Base-by-base conservation (phyloP, 37 sponge, comb jelly and placozoan genomes). In the Eunapius fragilis region DNA sequence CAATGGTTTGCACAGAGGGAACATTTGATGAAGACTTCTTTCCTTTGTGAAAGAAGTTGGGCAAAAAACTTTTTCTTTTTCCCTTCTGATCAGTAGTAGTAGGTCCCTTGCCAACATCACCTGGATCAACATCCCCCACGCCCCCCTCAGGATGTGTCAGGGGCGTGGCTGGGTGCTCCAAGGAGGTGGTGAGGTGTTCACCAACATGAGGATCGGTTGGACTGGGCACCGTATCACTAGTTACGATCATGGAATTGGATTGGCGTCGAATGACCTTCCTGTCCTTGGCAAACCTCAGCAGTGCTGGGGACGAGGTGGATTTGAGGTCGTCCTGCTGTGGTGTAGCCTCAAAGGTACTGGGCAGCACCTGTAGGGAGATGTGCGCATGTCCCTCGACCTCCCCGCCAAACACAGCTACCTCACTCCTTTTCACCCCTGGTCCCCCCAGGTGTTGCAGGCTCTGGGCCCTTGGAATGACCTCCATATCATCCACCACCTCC, bases 401-500 rank as follows among this genome's bases (percentile, higher is more conserved):
- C 58, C 58, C 58, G 13, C 28, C 31, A 72, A 72, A 5, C 14
- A 30, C 31, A 7, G 33, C 76, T 45, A 41, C 76, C 76, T 76
- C 76, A 17, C 14, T 37, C 36, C 23, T 45, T 24, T 35, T 37
- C 45, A 2, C 76, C 35, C 0, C 36, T 9, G 76, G 76, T 27
- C 28, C 73, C 73, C 5, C 73, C 22, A 72, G 31, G 73, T 76
- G 32, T 13, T 58, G 58, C 67, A 67, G 25, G 38, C 77, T 85
- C 28, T 67, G 37, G n/a, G 77, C 31, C 30, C 85, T 23, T 34
- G 85, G 85, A 0, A 85, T 33, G 30, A 85, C 17, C 34, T 85
- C 85, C 34, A 77, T 76, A 27, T 85, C 85, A 17, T 85, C 85
- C 10, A 69, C 37, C 69, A 85, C 32, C 1, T 36, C 50, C 27